Evolutionary conservation across 2,888 invertebrate species (phyloP), one percentile per base, ranked within the genome.

Genomic region (Lepidochrysops patricia): DNA sequence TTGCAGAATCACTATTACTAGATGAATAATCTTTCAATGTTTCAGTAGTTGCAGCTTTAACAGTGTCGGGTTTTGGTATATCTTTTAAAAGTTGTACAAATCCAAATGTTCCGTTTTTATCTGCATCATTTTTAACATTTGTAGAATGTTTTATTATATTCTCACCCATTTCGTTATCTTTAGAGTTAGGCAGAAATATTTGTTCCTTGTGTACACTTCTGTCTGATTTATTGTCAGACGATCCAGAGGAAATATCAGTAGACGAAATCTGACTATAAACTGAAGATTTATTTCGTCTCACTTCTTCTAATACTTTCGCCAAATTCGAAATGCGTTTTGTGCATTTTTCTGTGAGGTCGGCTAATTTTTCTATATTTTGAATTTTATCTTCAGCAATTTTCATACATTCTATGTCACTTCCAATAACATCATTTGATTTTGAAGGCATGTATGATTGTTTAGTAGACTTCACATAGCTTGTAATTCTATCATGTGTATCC

Each of bases 321-420:
- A 90, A 77, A 67, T 82, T 83, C 5, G 85, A 86, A 49, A 90
- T 74, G n/a, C 88, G 75, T 69, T 83, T 77, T 4, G 87, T 86
- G 67, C 89, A 89, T 71, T 84, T 85, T 69, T 89, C 87, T 4
- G 89, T 89, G 25, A 88, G 73, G 65, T 85, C 82, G 13, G 89
- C 88, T 57, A 89, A 87, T 75, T 87, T 88, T 67, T 88, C 88
- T 82, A 88, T 89, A 65, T 88, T 88, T 65, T 87, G 81, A 57
- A 87, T 73, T 74, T 88, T 87, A 57, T 80, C 76, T 72, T 87
- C 85, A 27, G 82, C 88, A 61, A 84, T 60, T 70, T 79, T 82
- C 68, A 85, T 78, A 58, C 78, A 79, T 66, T 84, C 79, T 2
- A 72, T 69, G 68, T 87, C 84, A 54, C 70, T 67, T 43, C 79